Conservation (phyloP, 2,113 vertebrate species). For the Callopanchax toddi region DNA sequence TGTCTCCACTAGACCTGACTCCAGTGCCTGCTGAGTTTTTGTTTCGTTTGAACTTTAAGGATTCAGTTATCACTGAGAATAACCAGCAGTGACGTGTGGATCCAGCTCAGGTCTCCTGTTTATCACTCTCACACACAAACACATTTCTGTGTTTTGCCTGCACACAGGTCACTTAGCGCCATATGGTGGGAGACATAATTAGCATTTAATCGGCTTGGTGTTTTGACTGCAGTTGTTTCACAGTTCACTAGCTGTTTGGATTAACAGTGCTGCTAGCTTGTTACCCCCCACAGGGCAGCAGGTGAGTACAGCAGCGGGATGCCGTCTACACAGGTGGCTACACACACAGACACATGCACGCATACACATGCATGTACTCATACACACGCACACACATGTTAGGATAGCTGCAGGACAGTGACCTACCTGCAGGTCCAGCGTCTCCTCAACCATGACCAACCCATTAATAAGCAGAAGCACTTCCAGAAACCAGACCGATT, state of each 20-base stretch:
- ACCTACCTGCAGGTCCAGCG: conserved; percentile 15
- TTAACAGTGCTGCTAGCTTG: conserved; percentile 63
- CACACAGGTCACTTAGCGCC: conserved; percentile 65
- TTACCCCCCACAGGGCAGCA: conserved; percentile 58
- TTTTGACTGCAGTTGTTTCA: conserved; percentile 81
- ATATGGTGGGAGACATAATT: conserved; percentile 77
- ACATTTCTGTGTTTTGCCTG: conserved; percentile 41
- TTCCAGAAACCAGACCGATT: neutral
- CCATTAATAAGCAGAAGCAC: neutral
- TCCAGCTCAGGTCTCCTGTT: conserved; percentile 14
- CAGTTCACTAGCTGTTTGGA: conserved; percentile 76
- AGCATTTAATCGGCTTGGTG: conserved; percentile 73
- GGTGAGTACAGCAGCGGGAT: conserved; percentile 58
- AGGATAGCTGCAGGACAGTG: conserved; percentile 2
- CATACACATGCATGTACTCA: conserved; percentile 15
- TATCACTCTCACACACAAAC: too few relatives aligned
- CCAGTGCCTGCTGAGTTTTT: too few relatives aligned
- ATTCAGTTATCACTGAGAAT: conserved; percentile 35
- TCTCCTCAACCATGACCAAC: conserved; percentile 3
- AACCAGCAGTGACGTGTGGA: conserved; percentile 4
- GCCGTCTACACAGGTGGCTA: conserved; percentile 54
- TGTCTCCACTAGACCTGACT: too few relatives aligned
- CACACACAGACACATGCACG: conserved; percentile 23
- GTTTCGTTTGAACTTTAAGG: neutral
- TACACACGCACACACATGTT: conserved; percentile 23